Evolutionary conservation across 1,140 invertebrate species (phyloP).

Genomic region (Lordiphosa collinella): DNA sequence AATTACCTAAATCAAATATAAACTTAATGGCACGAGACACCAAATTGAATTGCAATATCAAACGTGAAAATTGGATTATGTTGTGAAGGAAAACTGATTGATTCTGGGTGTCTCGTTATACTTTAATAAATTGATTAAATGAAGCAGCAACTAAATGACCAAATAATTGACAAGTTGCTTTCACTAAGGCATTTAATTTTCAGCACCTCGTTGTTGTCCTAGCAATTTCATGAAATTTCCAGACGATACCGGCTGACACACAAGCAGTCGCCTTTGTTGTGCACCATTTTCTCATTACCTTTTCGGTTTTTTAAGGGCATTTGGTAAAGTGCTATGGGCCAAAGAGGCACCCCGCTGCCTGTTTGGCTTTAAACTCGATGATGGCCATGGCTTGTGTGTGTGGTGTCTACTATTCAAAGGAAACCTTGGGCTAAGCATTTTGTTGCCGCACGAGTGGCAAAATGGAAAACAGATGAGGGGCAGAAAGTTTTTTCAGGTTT

Average conservation of each 20-base stretch:
- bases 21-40: neutral
- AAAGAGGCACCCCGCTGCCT: neutral
- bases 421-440: constrained; percentile 4
- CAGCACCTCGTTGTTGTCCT: neutral
- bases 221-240: constrained; percentile 4
- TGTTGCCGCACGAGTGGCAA: constrained; percentile 7
- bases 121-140: constrained; percentile 10
- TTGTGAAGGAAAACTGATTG: constrained; percentile 1
- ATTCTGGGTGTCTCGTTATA: constrained; percentile 1
- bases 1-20: neutral
- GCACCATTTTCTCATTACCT: constrained; percentile 7
- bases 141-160: constrained; percentile 2
- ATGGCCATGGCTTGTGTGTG: neutral
- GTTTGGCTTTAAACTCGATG: neutral
- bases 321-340: constrained; percentile 3
- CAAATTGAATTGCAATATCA: neutral
- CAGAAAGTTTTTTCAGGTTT: neutral
- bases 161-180: constrained; percentile 3
- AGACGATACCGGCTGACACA: neutral
- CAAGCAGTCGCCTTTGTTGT: neutral
- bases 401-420: constrained; percentile 1
- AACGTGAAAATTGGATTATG: constrained; percentile 1
- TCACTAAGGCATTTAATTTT: neutral
- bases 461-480: constrained; percentile 10
- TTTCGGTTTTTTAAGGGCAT: neutral